Base-by-base conservation (phyloP, 2,113 vertebrate species). In the Accipiter virgatus region DNA sequence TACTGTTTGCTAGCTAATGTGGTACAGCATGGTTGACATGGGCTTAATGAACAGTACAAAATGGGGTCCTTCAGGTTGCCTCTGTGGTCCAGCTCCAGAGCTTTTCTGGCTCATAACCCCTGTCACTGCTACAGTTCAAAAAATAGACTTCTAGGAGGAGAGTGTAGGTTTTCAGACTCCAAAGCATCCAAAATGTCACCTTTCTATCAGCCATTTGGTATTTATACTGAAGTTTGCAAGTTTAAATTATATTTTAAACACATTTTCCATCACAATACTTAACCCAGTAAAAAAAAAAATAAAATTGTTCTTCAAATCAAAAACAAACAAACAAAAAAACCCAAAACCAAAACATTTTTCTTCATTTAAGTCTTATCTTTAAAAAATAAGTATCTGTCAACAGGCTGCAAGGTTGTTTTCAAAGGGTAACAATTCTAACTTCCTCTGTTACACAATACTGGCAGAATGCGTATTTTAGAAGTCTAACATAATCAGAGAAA, bases 401-500 rank as follows among this genome's bases (percentile, higher is more conserved):
- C 18, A 85, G 18, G 26, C 7, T 67, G 27, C 13, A 88, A 87
- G 26, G 34, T 45, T 88, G 27, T 86, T 94, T 96, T 80, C 19
- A 58, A 53, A 45, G 17, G 22, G 42, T 77, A 86, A 74, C 5
- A 66, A 47, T 94, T 86, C 42, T 81, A 45, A 58, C 62, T 81
- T 85, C 42, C 47, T 88, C 42, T 92, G n/a, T 93, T 90, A 80
- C 8, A 78, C 50, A 71, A 55, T 86, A 66, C 48, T 67, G 62
- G n/a, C 11, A 80, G 75, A 92, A 94, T 47, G 70, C 1, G 4
- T 80, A 86, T 77, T 96, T 93, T 73, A 86, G 72, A 83, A 9
- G 68, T 94, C 81, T 80, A 62, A 74, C 17, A 83, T 63, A 88
- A 88, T 86, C 61, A 81, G 59, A 92, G 63, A 90, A 83, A 92